Evolutionary conservation across 2,113 vertebrate genomes (phyloP), one percentile per base, ranked within the genome.

Genomic region (Salvelinus namaycush): DNA sequence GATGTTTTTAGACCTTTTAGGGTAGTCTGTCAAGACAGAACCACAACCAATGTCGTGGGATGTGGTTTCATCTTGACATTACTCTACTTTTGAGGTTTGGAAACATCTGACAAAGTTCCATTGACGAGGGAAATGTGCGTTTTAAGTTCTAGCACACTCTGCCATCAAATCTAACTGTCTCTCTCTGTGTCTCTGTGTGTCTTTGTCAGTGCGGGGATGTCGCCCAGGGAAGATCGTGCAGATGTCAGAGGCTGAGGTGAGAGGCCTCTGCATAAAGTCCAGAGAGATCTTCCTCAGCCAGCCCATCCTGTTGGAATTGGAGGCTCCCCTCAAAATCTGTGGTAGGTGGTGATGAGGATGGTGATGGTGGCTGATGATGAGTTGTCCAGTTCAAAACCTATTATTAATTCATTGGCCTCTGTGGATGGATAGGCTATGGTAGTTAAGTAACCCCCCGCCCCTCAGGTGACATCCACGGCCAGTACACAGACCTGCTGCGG

Each of bases 221-320:
- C 96, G 97, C 70, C 97, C 97, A 13, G 97, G 97, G 78, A 98
- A 98, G 93, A 97, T 97, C 0, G 97, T 98, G 75, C 97, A 98
- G 92, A 98, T 98, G 97, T 96, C 96, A 0, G 97, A 98, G 93
- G 96, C 97, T 8, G 97, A 98, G 92, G 97, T 98, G 75, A 94
- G 96, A 0, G 97, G 97, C 59, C 93, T 98, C 74, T 98, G 97
- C 89, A 97, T 98, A 93, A 98, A 97, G 77, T 98, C 97, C 79
- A 91, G 97, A 71, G 97, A 98, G 92, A 98, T 98, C 89, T 98
- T 98, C 90, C 96, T 98, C 89, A 98, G 97, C 86, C 97, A 98
- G 88, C 97, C 97, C 54, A 98, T 98, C 91, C 96, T 98, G 16
- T 87, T 98, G 93, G 97, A 98, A 86, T 93, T 98, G 89, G 97